Base-by-base conservation (phyloP, 2,888 invertebrate species). In the Agapostemon virescens region DNA sequence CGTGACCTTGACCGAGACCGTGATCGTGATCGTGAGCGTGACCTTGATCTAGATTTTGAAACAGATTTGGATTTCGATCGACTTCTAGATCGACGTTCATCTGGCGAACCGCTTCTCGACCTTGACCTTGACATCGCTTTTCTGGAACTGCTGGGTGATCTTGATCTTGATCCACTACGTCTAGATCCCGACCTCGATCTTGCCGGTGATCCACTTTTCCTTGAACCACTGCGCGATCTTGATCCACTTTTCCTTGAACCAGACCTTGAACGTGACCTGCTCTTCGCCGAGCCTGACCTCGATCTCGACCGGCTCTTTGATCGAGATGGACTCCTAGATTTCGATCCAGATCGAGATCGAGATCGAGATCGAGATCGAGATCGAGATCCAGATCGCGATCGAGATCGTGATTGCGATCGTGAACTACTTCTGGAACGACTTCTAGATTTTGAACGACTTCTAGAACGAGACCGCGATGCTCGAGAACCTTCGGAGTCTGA, bases 401-500 rank as follows among this genome's bases (percentile, higher is more conserved):
- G 87, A 1, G 93, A 93, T 30, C 89, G 87, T 88, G 93, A 87
- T 38, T 88, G 87, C 2, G 93, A 93, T 69, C 91, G 87, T 0
- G 93, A 88, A 33, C 80, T 84, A 40, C 88, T 87, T 70, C 85
- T 85, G 4, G 90, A 89, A 36, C 88, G 89, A 38, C 89, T 90
- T 68, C 87, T 82, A 20, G 91, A 92, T 26, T 90, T 86, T 0
- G 89, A 91, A 30, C 81, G 83, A 38, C 89, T 90, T 71, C 85
- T 79, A 4, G 91, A 92, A 69, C 90, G 87, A 13, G 89, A 91
- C 81, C 87, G 84, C 20, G 90, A 89, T 26, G 85, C 90, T 91
- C 94, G 94, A 85, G 90, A 95, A 92, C 86, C 94, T 71, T 95
- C 95, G 0, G 95, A 95, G 73, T 95, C 95, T 0, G 95, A 96